A percentile compares a stretch with the other conserved stretches of the same genome.
phyloP scores from a whole-genome alignment of 2,888 invertebrate species.

The Hyalella azteca region DNA sequence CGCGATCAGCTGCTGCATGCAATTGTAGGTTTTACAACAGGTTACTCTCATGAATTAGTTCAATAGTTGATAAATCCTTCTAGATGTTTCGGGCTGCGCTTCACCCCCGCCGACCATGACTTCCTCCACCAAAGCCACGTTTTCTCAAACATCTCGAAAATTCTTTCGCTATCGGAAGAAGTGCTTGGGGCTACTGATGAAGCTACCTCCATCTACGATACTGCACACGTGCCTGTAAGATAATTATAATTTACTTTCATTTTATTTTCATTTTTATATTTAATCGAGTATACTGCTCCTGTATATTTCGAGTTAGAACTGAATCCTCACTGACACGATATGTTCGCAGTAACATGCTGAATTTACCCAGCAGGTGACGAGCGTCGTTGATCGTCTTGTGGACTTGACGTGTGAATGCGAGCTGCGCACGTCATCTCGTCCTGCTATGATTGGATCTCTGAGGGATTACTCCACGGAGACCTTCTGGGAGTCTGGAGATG shows the following conservation, averaged over 20 bases:
- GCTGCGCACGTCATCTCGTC: slow-evolving; percentile 88
- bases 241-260: no score
- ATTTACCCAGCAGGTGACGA: slow-evolving; percentile 64
- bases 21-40: no score
- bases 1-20: no score
- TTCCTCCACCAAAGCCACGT: slow-evolving; percentile 90
- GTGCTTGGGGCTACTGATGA: slow-evolving; percentile 66
- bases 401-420: slow-evolving; percentile 80
- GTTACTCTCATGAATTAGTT: no score
- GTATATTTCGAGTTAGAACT: no score
- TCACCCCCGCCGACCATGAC: slow-evolving; percentile 85
- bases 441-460: slow-evolving; percentile 90
- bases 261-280: no score
- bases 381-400: slow-evolving; percentile 71
- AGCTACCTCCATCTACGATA: slow-evolving; percentile 68
- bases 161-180: slow-evolving; percentile 89
- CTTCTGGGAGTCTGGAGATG: slow-evolving; percentile 99
- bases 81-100: slow-evolving; percentile 89
- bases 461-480: slow-evolving; percentile 95
- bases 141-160: slow-evolving; percentile 94
- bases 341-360: no score
- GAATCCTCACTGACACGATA: no score
- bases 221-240: slow-evolving; percentile 62
- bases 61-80: not conserved
- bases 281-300: no score